Conservation (phyloP, 2,113 vertebrate genomes). For the Anas platyrhynchos region DNA sequence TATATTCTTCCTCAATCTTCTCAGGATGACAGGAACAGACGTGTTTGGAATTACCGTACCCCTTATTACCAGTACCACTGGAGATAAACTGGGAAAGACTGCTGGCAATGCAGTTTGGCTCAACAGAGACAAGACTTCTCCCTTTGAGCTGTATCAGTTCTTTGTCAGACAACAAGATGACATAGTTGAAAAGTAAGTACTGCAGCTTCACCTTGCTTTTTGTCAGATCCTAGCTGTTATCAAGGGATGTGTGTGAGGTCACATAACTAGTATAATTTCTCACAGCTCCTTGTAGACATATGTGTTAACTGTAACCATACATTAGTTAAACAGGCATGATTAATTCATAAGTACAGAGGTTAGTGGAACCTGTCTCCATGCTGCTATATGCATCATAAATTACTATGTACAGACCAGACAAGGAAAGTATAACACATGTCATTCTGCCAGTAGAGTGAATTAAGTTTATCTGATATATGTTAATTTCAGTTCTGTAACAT, state of each 20-base stretch:
- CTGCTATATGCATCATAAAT: not conserved
- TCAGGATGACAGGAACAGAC: constrained; percentile 87
- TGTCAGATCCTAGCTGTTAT: not conserved
- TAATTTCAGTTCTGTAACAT: not conserved
- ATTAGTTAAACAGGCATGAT: not conserved
- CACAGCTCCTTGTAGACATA: not conserved
- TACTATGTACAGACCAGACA: not conserved
- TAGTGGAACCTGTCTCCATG: not conserved
- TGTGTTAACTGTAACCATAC: not conserved
- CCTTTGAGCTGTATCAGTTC: constrained; percentile 96
- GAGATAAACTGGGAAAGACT: constrained; percentile 95
- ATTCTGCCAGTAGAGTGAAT: not conserved
- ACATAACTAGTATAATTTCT: not conserved
- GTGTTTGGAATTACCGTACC: constrained; percentile 93
- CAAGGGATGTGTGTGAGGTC: not conserved
- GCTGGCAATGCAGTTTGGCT: constrained; percentile 97
- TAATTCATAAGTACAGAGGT: not conserved
- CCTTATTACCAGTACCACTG: constrained; percentile 89
- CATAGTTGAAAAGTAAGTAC: constrained; percentile 82
- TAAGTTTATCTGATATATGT: not conserved
- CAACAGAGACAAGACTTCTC: constrained; percentile 89
- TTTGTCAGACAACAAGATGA: constrained; percentile 90
- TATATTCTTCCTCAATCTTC: not conserved
- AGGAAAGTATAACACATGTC: not conserved
- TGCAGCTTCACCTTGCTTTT: not conserved